A percentile compares a stretch with the other conserved stretches of the same genome.
Conservation (phyloP, 2,797 vertebrate genomes). For the Tinamus major region DNA sequence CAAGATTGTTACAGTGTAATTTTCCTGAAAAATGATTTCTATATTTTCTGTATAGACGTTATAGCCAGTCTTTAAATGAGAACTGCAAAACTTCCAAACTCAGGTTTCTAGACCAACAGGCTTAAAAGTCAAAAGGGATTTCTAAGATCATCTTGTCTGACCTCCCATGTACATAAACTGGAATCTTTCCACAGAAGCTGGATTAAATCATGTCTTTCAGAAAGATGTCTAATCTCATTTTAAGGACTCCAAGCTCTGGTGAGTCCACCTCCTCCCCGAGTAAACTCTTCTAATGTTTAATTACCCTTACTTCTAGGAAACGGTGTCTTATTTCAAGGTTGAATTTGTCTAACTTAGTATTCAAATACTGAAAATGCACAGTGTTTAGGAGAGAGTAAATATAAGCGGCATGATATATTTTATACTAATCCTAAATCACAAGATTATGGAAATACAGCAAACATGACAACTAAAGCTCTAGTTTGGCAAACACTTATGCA, state of each 20-base stretch:
- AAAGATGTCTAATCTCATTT: conserved; percentile 53
- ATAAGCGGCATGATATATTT: conserved; percentile 63
- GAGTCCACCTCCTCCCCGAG: conserved; percentile 38
- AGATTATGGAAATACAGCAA: conserved; percentile 70
- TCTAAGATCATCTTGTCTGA: accelerated
- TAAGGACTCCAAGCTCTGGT: conserved; percentile 44
- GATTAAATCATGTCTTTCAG: conserved; percentile 41
- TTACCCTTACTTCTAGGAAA: conserved; percentile 58
- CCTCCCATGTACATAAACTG: background rate
- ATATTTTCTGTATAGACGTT: background rate
- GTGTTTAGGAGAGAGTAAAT: conserved; percentile 56
- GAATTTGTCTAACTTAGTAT: conserved; percentile 57
- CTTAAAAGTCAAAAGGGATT: background rate
- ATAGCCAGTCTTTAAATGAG: conserved; percentile 30
- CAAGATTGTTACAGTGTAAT: conserved; percentile 4
- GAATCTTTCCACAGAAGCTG: conserved; percentile 3
- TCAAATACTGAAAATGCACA: conserved; percentile 25
- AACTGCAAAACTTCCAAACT: background rate
- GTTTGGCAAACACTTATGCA: conserved; percentile 53
- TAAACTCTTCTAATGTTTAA: conserved; percentile 54
- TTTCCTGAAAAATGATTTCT: background rate
- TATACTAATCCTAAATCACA: conserved; percentile 72
- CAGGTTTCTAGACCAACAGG: background rate
- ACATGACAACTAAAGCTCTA: conserved; percentile 57
- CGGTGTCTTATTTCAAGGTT: conserved; percentile 60